phyloP scores from a whole-genome alignment of 92 coral and sea anemone genomes.

The Epizoanthus ramosus region DNA sequence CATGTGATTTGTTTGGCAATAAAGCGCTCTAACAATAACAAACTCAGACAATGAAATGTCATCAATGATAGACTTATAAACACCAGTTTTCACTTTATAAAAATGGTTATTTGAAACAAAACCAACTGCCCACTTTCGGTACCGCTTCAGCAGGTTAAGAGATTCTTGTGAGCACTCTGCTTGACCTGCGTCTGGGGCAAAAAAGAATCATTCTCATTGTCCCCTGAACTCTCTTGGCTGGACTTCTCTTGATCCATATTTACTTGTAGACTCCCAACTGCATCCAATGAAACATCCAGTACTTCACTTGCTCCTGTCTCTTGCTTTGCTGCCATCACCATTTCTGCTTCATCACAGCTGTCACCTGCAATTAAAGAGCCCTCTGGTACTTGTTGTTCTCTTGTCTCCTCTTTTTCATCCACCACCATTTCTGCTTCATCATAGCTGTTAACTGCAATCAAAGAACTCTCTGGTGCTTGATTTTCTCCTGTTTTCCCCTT shows the following conservation, averaged over 20 bases:
- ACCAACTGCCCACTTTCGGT: constrained; percentile 45
- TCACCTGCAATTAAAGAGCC: too few relatives aligned
- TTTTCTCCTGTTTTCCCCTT: neutral
- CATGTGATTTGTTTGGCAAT: constrained; percentile 14
- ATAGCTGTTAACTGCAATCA: too few relatives aligned
- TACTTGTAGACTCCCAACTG: too few relatives aligned
- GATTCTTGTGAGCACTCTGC: constrained; percentile 12
- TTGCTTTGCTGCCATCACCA: too few relatives aligned
- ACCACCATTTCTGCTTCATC: too few relatives aligned
- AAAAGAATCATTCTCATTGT: neutral
- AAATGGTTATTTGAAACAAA: constrained; percentile 20
- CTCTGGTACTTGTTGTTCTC: too few relatives aligned
- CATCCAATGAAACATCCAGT: too few relatives aligned
- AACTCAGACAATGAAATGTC: constrained; percentile 39
- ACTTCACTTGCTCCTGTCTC: too few relatives aligned
- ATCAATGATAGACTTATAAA: constrained; percentile 29
- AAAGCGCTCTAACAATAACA: constrained; percentile 31
- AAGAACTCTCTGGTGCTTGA: too few relatives aligned
- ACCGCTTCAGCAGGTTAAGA: constrained; percentile 5
- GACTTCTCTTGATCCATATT: neutral
- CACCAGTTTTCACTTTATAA: constrained; percentile 39
- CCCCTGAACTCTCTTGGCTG: neutral
- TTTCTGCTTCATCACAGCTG: too few relatives aligned
- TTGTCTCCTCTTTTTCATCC: too few relatives aligned
- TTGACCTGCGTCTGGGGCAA: constrained; percentile 34